Percentiles rank a stretch among this genome's conserved stretches.
phyloP scores from a whole-genome alignment of 2,797 vertebrate genomes.

The Allobates femoralis region DNA sequence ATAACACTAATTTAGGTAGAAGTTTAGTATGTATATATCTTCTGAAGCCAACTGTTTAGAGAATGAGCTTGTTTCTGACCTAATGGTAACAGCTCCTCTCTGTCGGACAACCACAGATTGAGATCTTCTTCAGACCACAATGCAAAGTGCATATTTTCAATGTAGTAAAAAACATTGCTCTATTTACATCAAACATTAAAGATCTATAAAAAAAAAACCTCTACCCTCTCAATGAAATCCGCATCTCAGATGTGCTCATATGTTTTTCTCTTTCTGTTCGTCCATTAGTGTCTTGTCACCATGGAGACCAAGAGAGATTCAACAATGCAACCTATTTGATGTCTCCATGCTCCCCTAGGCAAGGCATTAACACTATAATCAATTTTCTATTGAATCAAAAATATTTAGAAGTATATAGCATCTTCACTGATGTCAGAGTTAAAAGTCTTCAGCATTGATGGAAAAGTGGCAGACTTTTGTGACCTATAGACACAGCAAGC shows the following conservation, averaged over 20 bases:
- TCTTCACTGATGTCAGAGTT: not conserved
- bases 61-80: not conserved
- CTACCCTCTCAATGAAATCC: not conserved
- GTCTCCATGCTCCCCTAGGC: constrained; percentile 46
- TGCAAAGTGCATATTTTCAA: not conserved
- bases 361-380: constrained; percentile 53
- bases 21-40: no score
- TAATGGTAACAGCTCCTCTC: not conserved
- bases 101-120: not conserved
- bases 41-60: not conserved
- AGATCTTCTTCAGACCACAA: not conserved
- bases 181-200: not conserved
- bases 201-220: not conserved
- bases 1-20: no score
- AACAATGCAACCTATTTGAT: constrained; percentile 53
- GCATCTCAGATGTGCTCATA: constrained; percentile 19
- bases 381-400: constrained; percentile 53
- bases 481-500: constrained; percentile 23
- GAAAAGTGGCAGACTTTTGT: constrained; percentile 7
- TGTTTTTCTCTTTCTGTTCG: constrained; percentile 19
- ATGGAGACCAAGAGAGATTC: constrained; percentile 53
- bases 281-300: constrained; percentile 51
- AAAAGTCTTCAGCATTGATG: constrained; percentile 3
- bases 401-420: constrained; percentile 53
- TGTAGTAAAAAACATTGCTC: constrained; percentile 1